Percentiles rank a stretch among this genome's conserved stretches.
Evolutionary conservation across 2,113 vertebrate genomes (phyloP).

Genomic region (Microtus pennsylvanicus): DNA sequence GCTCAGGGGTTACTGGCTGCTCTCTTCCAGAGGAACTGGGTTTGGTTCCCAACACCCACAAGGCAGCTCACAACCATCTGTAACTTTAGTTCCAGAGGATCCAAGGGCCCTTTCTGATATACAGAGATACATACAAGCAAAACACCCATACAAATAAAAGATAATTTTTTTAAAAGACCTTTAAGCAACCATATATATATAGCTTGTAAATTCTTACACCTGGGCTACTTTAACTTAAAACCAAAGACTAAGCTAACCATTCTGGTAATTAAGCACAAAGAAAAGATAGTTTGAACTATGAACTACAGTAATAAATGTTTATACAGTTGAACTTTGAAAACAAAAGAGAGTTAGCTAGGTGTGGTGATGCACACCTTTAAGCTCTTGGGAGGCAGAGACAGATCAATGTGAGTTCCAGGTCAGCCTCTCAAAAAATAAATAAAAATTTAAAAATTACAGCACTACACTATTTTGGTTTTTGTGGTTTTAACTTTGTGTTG

Average conservation of each 20-base stretch:
- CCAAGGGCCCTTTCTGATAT: too few relatives aligned
- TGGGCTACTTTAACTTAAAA: constrained; percentile 19
- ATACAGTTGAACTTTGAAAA: background rate
- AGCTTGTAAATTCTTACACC: background rate
- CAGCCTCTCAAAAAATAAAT: background rate
- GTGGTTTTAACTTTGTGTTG: background rate
- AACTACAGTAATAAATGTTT: background rate
- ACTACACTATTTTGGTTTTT: background rate
- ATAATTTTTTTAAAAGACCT: too few relatives aligned
- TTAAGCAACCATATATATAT: too few relatives aligned
- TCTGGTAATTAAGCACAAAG: constrained; percentile 17
- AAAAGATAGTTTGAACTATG: background rate
- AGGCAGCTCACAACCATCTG: too few relatives aligned
- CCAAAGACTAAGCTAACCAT: background rate
- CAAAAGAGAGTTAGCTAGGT: background rate
- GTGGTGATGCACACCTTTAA: background rate
- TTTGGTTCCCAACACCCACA: too few relatives aligned
- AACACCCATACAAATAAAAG: too few relatives aligned
- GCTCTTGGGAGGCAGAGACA: background rate
- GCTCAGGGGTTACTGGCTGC: too few relatives aligned
- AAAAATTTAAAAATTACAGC: background rate
- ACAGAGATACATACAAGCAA: too few relatives aligned
- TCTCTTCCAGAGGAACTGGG: too few relatives aligned
- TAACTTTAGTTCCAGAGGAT: too few relatives aligned
- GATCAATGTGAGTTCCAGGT: background rate